Percentiles rank a stretch among this genome's conserved stretches.
phyloP scores from a whole-genome alignment of 1,140 invertebrate species.

The Tetragnatha versicolor region DNA sequence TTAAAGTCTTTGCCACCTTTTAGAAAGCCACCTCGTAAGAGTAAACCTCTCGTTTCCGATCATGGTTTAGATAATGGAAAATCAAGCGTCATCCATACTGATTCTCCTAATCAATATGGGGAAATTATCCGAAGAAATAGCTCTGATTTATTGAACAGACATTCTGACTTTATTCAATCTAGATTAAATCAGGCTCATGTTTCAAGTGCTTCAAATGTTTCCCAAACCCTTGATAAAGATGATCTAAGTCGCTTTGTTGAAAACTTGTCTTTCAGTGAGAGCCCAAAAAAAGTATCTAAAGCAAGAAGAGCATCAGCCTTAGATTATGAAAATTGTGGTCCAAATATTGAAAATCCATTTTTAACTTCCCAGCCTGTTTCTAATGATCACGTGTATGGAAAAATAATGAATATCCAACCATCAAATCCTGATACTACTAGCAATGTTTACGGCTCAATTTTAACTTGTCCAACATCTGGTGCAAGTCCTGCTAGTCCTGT shows the following conservation, averaged over 20 bases:
- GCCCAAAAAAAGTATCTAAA: background rate
- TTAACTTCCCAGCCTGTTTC: background rate
- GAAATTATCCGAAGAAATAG: constrained; percentile 6
- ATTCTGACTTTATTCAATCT: no score
- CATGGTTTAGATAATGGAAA: background rate
- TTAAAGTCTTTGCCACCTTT: constrained; percentile 26
- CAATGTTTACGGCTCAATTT: background rate
- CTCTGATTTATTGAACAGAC: background rate
- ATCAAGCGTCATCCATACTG: background rate
- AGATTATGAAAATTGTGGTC: constrained; percentile 39
- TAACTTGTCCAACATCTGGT: background rate
- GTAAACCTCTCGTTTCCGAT: background rate
- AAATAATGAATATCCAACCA: constrained; percentile 17
- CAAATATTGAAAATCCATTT: background rate
- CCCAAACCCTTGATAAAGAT: background rate
- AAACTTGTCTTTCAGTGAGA: constrained; percentile 9
- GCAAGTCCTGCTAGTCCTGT: background rate
- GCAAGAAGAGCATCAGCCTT: background rate
- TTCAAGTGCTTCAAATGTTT: background rate
- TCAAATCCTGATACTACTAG: background rate
- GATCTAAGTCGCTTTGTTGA: constrained; percentile 4
- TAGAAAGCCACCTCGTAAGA: constrained; percentile 47
- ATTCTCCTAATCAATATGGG: constrained; percentile 20
- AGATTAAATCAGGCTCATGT: background rate
- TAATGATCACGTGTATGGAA: constrained; percentile 47